Percentiles rank a stretch among this genome's conserved stretches.
These are phyloP conservation scores for Torymus texanus DNA, from an alignment of 2,888 invertebrate species.

Conservation along the genomic window DNA sequence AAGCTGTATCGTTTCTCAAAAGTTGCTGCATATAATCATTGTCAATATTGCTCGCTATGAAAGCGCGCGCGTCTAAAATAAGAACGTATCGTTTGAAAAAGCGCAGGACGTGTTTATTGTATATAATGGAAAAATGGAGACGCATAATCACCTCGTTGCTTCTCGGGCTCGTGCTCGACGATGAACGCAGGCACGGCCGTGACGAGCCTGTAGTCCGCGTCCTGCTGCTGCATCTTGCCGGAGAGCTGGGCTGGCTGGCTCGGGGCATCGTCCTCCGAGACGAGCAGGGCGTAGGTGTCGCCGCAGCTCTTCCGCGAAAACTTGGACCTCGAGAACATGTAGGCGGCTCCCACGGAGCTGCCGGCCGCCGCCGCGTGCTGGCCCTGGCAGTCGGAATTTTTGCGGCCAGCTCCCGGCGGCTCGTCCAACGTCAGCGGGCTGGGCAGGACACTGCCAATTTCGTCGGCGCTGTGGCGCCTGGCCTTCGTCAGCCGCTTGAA, in stretches of 20 bases:
- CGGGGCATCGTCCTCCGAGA: constrained; percentile 53
- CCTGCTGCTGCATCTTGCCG: constrained; percentile 62
- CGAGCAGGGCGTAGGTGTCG: constrained; percentile 66
- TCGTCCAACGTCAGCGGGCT: constrained; percentile 64
- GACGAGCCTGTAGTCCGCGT: constrained; percentile 82
- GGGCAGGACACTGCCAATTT: constrained; percentile 75
- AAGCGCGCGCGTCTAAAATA: no score
- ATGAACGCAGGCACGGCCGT: constrained; percentile 87
- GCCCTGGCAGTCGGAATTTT: constrained; percentile 1
- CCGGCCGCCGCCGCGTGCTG: constrained; percentile 29
- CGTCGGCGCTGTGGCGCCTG: constrained; percentile 81
- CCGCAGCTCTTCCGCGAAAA: constrained; percentile 69
- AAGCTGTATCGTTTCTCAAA: no score
- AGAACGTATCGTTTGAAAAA: no score
- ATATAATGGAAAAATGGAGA: no score
- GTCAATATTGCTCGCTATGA: no score
- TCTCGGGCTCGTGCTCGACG: constrained; percentile 81
- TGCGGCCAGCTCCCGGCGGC: constrained; percentile 59
- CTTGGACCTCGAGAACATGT: constrained; percentile 63
- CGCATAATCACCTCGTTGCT: constrained; percentile 76
- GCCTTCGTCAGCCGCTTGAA: constrained; percentile 81
- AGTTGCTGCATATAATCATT: no score
- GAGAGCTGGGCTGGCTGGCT: constrained; percentile 58
- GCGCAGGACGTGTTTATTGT: no score
- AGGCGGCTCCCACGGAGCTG: constrained; percentile 58